Conservation (phyloP, 2,113 vertebrate species). For the Onychorhynchus coronatus region DNA sequence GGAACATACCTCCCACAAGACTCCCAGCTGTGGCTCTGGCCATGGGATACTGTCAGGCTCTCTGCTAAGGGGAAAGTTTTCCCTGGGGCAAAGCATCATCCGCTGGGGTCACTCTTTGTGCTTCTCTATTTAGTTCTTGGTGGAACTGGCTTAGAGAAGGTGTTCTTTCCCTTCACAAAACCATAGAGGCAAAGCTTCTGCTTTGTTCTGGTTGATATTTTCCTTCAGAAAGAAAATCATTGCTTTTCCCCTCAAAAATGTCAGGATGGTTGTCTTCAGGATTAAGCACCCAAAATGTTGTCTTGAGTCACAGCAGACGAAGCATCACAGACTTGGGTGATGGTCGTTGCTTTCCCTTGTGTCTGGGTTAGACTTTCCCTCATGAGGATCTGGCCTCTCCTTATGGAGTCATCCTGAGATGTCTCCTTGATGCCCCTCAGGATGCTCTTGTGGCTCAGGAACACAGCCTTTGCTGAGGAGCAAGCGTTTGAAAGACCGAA, state of each 20-base stretch:
- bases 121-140: background rate
- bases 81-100: background rate
- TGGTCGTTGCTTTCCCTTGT: background rate
- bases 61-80: background rate
- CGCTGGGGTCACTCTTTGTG: background rate
- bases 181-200: background rate
- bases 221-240: background rate
- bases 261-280: background rate
- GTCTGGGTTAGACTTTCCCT: background rate
- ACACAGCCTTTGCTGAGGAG: background rate
- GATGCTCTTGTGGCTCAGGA: background rate
- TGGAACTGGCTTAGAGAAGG: background rate
- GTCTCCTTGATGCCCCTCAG: fast-evolving
- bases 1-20: fast-evolving
- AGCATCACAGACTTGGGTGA: background rate
- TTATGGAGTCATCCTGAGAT: background rate
- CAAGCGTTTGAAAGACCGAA: background rate
- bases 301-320: background rate
- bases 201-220: background rate
- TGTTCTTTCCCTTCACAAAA: background rate
- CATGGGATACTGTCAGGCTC: background rate
- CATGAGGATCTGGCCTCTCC: background rate
- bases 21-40: background rate
- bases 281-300: background rate
- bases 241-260: background rate